Percentiles rank a stretch among this genome's conserved stretches.
Conservation (phyloP, 2,113 vertebrate genomes). For the Prunella himalayana region DNA sequence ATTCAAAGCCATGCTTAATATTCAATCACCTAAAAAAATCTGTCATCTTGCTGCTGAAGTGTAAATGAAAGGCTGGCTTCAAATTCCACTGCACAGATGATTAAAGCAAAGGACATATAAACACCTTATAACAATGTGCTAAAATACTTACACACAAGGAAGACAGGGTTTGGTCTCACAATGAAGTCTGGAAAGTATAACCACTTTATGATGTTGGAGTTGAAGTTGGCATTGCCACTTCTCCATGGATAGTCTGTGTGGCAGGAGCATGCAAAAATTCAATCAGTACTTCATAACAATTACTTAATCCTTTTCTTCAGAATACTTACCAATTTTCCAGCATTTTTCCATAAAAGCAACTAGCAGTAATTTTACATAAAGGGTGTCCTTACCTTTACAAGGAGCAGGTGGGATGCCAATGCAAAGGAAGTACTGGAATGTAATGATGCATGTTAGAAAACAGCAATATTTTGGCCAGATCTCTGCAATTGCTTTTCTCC, state of each 20-base stretch:
- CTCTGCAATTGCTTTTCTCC: constrained; percentile 93
- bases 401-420: constrained; percentile 95
- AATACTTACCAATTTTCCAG: background rate
- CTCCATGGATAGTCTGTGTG: constrained; percentile 94
- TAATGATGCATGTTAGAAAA: constrained; percentile 91
- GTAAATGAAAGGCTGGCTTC: background rate
- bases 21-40: background rate
- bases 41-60: background rate
- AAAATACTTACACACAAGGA: constrained; percentile 90
- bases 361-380: background rate
- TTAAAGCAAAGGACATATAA: background rate
- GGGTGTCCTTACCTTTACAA: constrained; percentile 71
- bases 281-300: background rate
- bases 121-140: background rate
- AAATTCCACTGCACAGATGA: background rate
- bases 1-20: background rate
- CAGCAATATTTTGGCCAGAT: constrained; percentile 99
- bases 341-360: background rate
- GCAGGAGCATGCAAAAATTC: background rate
- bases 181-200: constrained; percentile 94
- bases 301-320: background rate
- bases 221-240: constrained; percentile 79
- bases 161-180: constrained; percentile 83
- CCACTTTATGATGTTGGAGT: constrained; percentile 96
- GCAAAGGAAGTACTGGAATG: constrained; percentile 92